Percentiles rank a stretch among this genome's conserved stretches.
Conservation (phyloP, 2,797 vertebrate genomes). For the Spea hammondii region DNA sequence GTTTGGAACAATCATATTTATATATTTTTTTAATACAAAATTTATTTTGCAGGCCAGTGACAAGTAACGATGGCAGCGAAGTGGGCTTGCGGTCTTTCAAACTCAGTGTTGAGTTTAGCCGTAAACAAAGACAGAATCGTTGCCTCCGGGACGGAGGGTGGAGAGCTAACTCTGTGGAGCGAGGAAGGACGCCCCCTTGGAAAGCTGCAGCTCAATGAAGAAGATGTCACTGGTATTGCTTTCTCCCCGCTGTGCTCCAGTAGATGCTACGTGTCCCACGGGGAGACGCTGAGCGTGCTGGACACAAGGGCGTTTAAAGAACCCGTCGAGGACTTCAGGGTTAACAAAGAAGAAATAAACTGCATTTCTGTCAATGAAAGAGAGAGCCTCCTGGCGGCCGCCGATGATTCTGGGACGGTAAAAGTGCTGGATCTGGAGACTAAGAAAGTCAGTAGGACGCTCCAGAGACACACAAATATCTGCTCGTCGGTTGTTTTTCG, state of each 20-base stretch:
- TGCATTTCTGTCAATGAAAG: constrained; percentile 80
- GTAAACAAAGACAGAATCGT: constrained; percentile 73
- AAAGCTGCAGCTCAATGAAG: constrained; percentile 64
- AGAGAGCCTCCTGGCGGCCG: constrained; percentile 76
- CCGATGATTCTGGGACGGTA: constrained; percentile 86
- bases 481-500: constrained; percentile 90
- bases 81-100: constrained; percentile 81
- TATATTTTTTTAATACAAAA: too few relatives aligned
- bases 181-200: constrained; percentile 68
- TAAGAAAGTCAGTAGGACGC: constrained; percentile 77
- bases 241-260: constrained; percentile 71
- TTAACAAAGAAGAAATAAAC: constrained; percentile 92
- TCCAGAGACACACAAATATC: constrained; percentile 91
- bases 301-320: constrained; percentile 78
- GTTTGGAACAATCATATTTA: too few relatives aligned
- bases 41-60: constrained; percentile 26
- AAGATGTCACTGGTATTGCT: constrained; percentile 75
- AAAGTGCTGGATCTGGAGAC: constrained; percentile 82
- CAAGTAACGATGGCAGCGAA: constrained; percentile 72
- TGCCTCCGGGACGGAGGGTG: constrained; percentile 84
- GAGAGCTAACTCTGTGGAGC: constrained; percentile 81
- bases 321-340: constrained; percentile 66
- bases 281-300: constrained; percentile 76
- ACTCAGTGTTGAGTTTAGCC: constrained; percentile 77
- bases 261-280: constrained; percentile 79